Conservation (phyloP, 1,140 invertebrate genomes). For the honey bee (Apis mellifera) region Amel_HAv3.1 CM009942.2:2819001-2819500, state of each 20-base stretch:
- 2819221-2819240: not conserved
- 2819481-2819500: constrained; percentile 71
- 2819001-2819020: too few species aligned
- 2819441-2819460: constrained; percentile 29
- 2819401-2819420: constrained; percentile 12
- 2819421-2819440: constrained; percentile 7
- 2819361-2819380: not conserved
- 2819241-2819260: constrained; percentile 11
- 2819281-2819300: not conserved
- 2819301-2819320: not conserved
- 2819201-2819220: not conserved
- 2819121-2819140: not conserved
- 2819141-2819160: not conserved
- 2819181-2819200: not conserved
- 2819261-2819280: not conserved
- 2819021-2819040: not conserved
- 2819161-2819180: not conserved
- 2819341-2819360: not conserved
- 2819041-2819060: not conserved
- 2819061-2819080: not conserved
- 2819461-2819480: constrained; percentile 38
- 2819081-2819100: not conserved
- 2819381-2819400: too few species aligned
- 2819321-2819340: not conserved
- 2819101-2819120: not conserved